Base-by-base conservation (phyloP, 2,888 invertebrate species). In the Rhyacophila evoluta region DNA sequence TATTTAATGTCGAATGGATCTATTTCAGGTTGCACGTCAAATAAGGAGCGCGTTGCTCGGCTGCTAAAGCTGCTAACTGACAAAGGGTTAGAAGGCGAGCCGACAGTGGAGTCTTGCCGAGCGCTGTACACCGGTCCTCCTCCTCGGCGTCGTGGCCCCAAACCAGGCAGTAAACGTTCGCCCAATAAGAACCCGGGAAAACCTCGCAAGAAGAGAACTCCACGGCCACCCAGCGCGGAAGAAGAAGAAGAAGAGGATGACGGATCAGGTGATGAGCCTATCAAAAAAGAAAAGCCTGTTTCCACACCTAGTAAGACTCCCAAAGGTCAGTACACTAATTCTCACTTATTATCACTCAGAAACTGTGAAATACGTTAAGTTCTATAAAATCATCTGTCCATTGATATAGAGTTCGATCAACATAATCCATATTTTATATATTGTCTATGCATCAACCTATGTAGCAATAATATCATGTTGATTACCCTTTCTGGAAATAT, bases 31-130 rank as follows among this genome's bases (percentile, higher is more conserved):
- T 89, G 90, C 84, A 89, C 89, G 82, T 90, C 90, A 83, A 90
- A 90, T 83, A 89, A 89, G 80, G 90, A 90, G 81, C 88, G 90
- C 10, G 89, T 89, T 1, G 87, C 86, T 74, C 89, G 89, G 83
- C 89, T 90, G 88, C 77, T 88, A 81, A 89, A 88, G 11, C 83
- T 90, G 0, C 84, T 90, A 1, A 84, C 84, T 0, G 85, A 85
- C 4, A 89, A 89, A 11, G 90, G 90, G 0, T 83, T 90, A 1
- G 88, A 89, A n/a, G 90, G 90, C n/a, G 89, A 88, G 82, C 90
- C 90, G 28, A 88, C 89, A 67, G 68, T 88, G 15, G 89, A 89
- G 82, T 88, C 88, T 84, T 90, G 90, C 81, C 85, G 85, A 75
- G 88, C 87, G 72, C 83, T 89, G 27, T 81, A 81, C 19, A 78